phyloP scores from a whole-genome alignment of 64 coral and sea anemone genomes.

The Pocillopora damicornis region DNA sequence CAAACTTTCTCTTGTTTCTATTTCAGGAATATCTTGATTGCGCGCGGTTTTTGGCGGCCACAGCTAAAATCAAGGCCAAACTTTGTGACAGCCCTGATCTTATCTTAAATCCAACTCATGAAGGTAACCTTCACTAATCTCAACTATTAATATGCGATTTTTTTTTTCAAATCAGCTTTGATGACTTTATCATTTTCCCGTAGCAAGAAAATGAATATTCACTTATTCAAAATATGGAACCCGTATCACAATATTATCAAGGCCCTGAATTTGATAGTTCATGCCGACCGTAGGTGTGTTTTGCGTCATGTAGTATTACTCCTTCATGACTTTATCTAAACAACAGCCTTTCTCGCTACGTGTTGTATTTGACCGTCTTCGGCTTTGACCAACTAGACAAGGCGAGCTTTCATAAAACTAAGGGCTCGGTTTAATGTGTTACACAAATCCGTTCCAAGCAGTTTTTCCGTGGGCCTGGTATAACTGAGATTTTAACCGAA shows the following conservation, averaged over 20 bases:
- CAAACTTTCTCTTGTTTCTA: neutral
- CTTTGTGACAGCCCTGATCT: conserved; percentile 10
- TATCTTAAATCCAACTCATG: conserved; percentile 30
- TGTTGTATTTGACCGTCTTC: neutral
- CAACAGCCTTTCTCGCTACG: neutral
- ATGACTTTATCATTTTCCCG: neutral
- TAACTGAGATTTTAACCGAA: neutral
- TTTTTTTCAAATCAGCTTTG: neutral
- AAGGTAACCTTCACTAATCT: conserved; percentile 19
- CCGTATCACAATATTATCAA: conserved; percentile 22
- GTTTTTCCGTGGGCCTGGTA: neutral
- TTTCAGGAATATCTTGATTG: conserved; percentile 39
- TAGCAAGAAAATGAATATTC: neutral
- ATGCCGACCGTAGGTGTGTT: neutral
- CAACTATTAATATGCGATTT: neutral
- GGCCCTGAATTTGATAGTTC: conserved; percentile 4
- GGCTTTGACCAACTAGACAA: neutral
- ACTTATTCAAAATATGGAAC: neutral
- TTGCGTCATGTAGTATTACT: conserved; percentile 10
- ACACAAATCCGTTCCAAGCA: neutral
- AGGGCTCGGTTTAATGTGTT: neutral
- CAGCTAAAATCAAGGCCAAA: conserved; percentile 31
- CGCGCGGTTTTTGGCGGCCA: conserved; percentile 7
- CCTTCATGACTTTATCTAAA: neutral
- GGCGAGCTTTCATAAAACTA: neutral